Conservation (phyloP, 2,888 invertebrate genomes). For the Sesamia inferens region DNA sequence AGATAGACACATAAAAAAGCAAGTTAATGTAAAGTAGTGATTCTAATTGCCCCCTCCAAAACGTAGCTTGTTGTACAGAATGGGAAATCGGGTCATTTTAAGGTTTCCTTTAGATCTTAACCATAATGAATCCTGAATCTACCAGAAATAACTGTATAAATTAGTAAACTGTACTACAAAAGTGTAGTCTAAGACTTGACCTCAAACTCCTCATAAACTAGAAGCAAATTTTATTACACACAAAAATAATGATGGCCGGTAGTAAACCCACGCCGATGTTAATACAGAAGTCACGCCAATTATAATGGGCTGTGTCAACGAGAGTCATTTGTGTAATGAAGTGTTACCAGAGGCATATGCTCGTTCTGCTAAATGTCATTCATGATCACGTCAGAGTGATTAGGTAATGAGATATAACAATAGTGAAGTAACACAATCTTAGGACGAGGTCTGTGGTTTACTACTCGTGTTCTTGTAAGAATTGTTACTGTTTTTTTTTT, state of each 20-base stretch:
- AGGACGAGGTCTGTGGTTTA: constrained; percentile 80
- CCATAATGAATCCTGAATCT: background rate
- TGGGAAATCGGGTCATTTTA: background rate
- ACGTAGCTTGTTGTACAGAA: background rate
- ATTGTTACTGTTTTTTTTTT: constrained; percentile 32
- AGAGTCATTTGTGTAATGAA: constrained; percentile 61
- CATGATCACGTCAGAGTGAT: constrained; percentile 58
- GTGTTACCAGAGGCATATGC: constrained; percentile 41
- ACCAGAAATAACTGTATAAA: constrained; percentile 1
- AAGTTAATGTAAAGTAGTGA: background rate
- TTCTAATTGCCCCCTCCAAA: background rate
- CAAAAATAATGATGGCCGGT: constrained; percentile 42
- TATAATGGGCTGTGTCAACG: constrained; percentile 60
- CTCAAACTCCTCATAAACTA: constrained; percentile 38
- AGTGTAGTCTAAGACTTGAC: constrained; percentile 25
- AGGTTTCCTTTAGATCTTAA: background rate
- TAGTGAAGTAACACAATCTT: constrained; percentile 75
- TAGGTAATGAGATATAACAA: constrained; percentile 72
- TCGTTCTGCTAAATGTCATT: constrained; percentile 55
- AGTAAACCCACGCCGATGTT: constrained; percentile 50
- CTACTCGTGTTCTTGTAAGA: constrained; percentile 65
- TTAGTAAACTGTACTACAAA: constrained; percentile 1
- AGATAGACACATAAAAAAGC: background rate
- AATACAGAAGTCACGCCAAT: constrained; percentile 52
- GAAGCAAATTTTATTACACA: constrained; percentile 52